Base-by-base conservation (phyloP, 2,797 vertebrate genomes). In the Sternotherus odoratus region DNA sequence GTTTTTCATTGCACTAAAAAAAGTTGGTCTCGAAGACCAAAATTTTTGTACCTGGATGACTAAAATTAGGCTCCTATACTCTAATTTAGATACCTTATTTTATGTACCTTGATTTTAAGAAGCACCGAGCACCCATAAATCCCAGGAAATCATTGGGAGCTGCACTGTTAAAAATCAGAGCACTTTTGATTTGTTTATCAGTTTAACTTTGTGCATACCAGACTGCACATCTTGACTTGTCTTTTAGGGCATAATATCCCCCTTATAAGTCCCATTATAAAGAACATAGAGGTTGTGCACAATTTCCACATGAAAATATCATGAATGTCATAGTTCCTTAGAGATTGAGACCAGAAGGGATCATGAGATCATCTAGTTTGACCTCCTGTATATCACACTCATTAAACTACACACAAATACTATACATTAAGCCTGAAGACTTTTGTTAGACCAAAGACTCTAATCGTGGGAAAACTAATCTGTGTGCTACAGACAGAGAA, bases 161-260 rank as follows among this genome's bases (percentile, higher is more conserved):
- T 89, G 1, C 17, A 85, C 90, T 88, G 77, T 84, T 33, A 16
- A 92, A 92, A 91, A 81, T 90, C 12, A 49, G 19, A 82, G 11
- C 39, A 21, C 69, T 83, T 88, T 92, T 89, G 4, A 54, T 66
- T 75, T 79, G 60, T 86, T 79, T 81, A 88, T 60, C 4, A 78
- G 36, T 9, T 94, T 89, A 83, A 83, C 82, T 82, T 16, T 77
- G 57, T 89, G 28, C 23, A 33, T 26, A 7, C 56, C 36, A 56
- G 28, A 13, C 83, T 56, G 80, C 77, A 94, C 83, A 77, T 1
- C 36, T 46, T 92, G 39, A 85, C 6, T 72, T 79, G 5, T 78
- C 5, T 83, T 95, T 93, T 81, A 4, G 4, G 43, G 48, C 74
- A 82, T 84, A 93, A 5, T 13, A 74, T 7, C 24, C 39, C 12